phyloP scores from a whole-genome alignment of 2,888 invertebrate genomes.

The Acrobasis repandana region DNA sequence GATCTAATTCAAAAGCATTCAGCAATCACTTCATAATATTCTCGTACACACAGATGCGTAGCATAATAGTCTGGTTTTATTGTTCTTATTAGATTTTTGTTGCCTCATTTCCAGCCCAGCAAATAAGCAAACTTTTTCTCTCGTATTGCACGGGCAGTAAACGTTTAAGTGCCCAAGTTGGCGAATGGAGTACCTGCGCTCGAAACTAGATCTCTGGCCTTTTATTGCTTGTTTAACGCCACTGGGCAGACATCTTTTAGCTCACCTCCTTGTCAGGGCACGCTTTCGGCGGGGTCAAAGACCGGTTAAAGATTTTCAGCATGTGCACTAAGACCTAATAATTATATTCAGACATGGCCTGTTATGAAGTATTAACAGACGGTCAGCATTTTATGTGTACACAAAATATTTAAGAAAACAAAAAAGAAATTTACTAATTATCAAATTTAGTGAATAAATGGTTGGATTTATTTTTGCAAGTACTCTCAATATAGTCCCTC shows the following conservation, averaged over 20 bases:
- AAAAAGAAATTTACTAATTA: too few species aligned
- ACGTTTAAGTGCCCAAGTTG: slow-evolving; percentile 11
- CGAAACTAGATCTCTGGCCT: not conserved
- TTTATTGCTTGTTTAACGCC: slow-evolving; percentile 6
- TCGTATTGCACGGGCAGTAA: slow-evolving; percentile 15
- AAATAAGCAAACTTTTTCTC: slow-evolving; percentile 15
- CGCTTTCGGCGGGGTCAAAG: slow-evolving; percentile 29
- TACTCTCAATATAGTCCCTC: too few species aligned
- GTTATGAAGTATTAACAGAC: too few species aligned
- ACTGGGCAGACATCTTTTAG: not conserved
- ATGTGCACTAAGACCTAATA: not conserved
- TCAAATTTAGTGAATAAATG: too few species aligned
- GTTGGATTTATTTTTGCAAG: too few species aligned
- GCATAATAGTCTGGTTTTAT: not conserved
- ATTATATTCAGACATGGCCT: too few species aligned
- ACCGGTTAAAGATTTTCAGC: not conserved
- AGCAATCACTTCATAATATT: too few species aligned
- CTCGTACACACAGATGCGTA: not conserved
- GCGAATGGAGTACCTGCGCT: slow-evolving; percentile 6
- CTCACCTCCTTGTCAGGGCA: slow-evolving; percentile 21
- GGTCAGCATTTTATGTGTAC: too few species aligned
- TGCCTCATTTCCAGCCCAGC: not conserved
- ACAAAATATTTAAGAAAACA: too few species aligned
- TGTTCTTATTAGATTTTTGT: not conserved
- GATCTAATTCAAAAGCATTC: too few species aligned